Evolutionary conservation across 2,113 vertebrate species (phyloP).

Genomic region (Heteronetta atricapilla): DNA sequence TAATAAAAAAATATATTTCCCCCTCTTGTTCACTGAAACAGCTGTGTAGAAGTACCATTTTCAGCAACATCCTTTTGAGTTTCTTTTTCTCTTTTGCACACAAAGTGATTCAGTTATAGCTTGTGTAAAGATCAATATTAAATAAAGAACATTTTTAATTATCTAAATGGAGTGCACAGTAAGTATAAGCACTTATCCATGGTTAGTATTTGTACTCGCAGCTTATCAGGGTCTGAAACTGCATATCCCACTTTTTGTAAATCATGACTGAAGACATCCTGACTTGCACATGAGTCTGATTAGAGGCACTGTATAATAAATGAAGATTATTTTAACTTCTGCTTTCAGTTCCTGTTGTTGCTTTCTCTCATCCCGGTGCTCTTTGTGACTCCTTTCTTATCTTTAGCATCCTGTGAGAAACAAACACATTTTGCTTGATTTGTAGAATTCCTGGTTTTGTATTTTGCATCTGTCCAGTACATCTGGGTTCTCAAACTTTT

Average conservation of each 20-base stretch:
- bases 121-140: background rate
- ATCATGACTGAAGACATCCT: background rate
- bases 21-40: background rate
- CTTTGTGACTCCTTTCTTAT: background rate
- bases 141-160: background rate
- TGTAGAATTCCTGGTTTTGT: background rate
- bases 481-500: background rate
- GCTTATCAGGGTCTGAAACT: background rate
- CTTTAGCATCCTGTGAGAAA: slow-evolving; percentile 2
- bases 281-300: background rate
- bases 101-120: background rate
- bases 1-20: background rate
- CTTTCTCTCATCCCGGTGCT: background rate
- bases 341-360: background rate
- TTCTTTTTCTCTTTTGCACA: background rate
- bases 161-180: background rate
- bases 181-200: background rate
- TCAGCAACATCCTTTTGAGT: background rate
- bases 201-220: background rate
- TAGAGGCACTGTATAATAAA: background rate
- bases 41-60: background rate
- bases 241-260: background rate
- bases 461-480: background rate
- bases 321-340: background rate
- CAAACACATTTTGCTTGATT: background rate